A percentile compares a stretch with the other conserved stretches of the same genome.
phyloP scores from a whole-genome alignment of 2,113 vertebrate genomes.

The Pagrus major region DNA sequence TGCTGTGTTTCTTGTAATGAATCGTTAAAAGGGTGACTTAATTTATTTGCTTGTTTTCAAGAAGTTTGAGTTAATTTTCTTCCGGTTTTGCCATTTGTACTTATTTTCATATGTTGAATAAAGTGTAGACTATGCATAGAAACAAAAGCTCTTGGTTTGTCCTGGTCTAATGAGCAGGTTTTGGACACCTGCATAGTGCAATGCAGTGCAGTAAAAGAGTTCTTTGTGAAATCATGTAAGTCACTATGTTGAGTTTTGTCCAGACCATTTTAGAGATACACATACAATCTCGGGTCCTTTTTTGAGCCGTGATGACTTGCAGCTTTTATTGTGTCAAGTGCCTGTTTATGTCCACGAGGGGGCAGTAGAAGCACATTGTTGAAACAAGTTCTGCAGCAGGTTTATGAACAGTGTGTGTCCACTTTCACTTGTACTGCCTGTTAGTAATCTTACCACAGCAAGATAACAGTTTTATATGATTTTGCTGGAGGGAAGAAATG shows the following conservation, averaged over 20 bases:
- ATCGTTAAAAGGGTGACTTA: conserved; percentile 25
- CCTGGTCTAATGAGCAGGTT: background rate
- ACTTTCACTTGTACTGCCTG: too few relatives aligned
- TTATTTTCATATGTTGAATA: conserved; percentile 67
- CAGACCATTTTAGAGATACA: background rate
- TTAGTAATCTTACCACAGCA: background rate
- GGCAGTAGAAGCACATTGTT: conserved; percentile 26
- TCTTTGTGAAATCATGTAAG: background rate
- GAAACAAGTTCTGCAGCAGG: background rate
- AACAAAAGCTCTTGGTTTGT: conserved; percentile 1
- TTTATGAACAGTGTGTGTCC: too few relatives aligned
- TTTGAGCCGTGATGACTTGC: too few relatives aligned
- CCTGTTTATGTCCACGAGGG: conserved; percentile 11
- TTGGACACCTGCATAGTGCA: background rate
- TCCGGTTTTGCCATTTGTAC: conserved; percentile 50
- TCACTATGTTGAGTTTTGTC: background rate
- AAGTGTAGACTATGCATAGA: conserved; percentile 49
- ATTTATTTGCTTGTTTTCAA: conserved; percentile 50
- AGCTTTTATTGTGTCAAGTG: background rate
- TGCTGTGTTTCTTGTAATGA: conserved; percentile 13
- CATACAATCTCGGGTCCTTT: too few relatives aligned
- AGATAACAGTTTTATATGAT: background rate
- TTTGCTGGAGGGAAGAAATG: background rate
- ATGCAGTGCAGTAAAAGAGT: background rate
- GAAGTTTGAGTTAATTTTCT: background rate